phyloP scores from a whole-genome alignment of 2,797 vertebrate genomes.

The Chelon labrosus region DNA sequence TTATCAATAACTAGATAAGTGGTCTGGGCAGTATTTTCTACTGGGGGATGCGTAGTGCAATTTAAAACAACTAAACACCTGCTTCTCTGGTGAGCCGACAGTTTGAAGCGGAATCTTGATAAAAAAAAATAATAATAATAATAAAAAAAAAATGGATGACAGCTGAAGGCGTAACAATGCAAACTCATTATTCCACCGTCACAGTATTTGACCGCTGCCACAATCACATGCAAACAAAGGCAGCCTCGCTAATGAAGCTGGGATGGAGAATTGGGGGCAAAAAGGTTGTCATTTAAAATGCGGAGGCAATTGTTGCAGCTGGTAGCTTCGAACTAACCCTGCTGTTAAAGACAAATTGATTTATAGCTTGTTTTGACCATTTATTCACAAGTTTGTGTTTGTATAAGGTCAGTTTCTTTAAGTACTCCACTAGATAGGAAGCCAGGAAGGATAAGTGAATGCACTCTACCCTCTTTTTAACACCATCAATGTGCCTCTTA shows the following conservation, averaged over 20 bases:
- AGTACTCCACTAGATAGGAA: slow-evolving; percentile 4
- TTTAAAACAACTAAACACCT: slow-evolving; percentile 6
- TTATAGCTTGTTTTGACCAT: background rate
- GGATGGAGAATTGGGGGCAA: slow-evolving; percentile 1
- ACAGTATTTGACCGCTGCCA: slow-evolving; percentile 44
- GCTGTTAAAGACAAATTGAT: slow-evolving; percentile 26
- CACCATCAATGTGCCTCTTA: slow-evolving; percentile 19
- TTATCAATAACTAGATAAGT: slow-evolving; percentile 1
- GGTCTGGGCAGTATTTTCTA: background rate
- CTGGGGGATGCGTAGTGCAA: background rate
- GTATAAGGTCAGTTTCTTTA: background rate
- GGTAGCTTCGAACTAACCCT: slow-evolving; percentile 7
- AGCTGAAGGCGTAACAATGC: slow-evolving; percentile 31
- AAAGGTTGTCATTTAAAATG: slow-evolving; percentile 33
- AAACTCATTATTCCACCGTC: slow-evolving; percentile 49
- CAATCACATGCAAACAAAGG: slow-evolving; percentile 42
- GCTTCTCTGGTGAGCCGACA: slow-evolving; percentile 9
- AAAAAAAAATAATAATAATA: background rate
- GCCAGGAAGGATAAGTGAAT: background rate
- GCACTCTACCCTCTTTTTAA: background rate
- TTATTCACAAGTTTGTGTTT: slow-evolving; percentile 27
- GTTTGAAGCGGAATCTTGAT: slow-evolving; percentile 26
- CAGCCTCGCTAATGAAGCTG: slow-evolving; percentile 30
- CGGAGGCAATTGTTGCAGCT: slow-evolving; percentile 25
- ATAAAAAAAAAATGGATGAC: background rate